A percentile compares a stretch with the other conserved stretches of the same genome.
Conservation (phyloP, 2,113 vertebrate species). For the Agelaius phoeniceus region DNA sequence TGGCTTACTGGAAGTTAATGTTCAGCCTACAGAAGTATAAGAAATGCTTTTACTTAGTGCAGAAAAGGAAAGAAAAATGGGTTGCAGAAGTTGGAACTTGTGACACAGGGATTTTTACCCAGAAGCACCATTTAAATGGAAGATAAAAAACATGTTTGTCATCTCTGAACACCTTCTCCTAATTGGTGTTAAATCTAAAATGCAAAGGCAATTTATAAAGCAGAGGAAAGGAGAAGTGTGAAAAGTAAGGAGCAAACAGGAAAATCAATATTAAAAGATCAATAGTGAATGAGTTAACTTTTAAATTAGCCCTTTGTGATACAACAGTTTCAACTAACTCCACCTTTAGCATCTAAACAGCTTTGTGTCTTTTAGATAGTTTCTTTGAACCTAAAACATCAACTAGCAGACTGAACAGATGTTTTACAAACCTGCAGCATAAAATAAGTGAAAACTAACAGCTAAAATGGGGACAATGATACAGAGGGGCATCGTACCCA, state of each 20-base stretch:
- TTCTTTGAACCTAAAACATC: neutral
- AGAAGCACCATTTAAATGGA: neutral
- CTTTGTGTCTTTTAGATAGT: neutral
- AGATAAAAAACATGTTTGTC: slow-evolving; percentile 30
- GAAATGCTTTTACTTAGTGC: neutral
- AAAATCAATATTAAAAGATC: slow-evolving; percentile 24
- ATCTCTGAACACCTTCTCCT: slow-evolving; percentile 21
- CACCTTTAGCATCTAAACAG: slow-evolving; percentile 10
- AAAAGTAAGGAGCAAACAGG: slow-evolving; percentile 10
- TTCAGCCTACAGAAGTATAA: slow-evolving; percentile 10
- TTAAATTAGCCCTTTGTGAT: slow-evolving; percentile 33
- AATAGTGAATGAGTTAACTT: slow-evolving; percentile 30
- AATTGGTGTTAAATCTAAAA: slow-evolving; percentile 51
- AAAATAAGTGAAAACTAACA: neutral
- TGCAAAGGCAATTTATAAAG: slow-evolving; percentile 15
- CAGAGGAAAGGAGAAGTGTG: neutral
- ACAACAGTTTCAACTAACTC: slow-evolving; percentile 15
- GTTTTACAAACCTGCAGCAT: neutral
- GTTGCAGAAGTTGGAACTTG: neutral
- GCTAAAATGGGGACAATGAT: neutral
- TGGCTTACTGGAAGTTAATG: slow-evolving; percentile 12
- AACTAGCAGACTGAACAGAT: neutral
- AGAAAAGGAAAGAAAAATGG: slow-evolving; percentile 6
- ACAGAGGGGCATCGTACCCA: neutral
- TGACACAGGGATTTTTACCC: neutral